Percentiles rank a stretch among this genome's conserved stretches.
Evolutionary conservation across 2,888 invertebrate genomes (phyloP).

Genomic region (Eustalomyia histrio): DNA sequence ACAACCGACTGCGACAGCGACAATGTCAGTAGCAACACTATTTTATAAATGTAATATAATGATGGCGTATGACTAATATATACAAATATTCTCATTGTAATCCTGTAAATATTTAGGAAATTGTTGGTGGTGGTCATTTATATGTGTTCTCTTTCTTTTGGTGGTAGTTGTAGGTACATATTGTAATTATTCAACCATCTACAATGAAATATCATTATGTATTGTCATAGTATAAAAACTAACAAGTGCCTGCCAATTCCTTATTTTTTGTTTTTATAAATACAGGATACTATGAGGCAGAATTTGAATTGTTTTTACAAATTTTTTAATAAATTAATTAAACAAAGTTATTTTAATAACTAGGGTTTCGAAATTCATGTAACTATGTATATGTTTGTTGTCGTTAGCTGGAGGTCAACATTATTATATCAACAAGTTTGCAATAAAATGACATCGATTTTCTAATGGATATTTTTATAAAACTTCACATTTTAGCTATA

Average conservation of each 20-base stretch:
- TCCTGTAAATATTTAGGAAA: slow-evolving; percentile 38
- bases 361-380: no score
- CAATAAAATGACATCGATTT: no score
- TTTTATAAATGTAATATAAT: slow-evolving; percentile 18
- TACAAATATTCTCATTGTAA: slow-evolving; percentile 36
- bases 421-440: no score
- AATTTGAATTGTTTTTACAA: background rate
- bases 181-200: slow-evolving; percentile 45
- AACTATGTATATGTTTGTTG: no score
- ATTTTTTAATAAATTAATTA: no score
- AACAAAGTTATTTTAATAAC: no score
- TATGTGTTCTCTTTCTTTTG: slow-evolving; percentile 11
- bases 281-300: background rate
- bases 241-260: background rate
- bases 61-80: slow-evolving; percentile 46
- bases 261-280: background rate
- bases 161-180: background rate
- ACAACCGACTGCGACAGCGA: slow-evolving; percentile 38
- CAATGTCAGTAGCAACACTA: slow-evolving; percentile 37
- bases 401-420: no score
- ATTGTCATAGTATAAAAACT: background rate
- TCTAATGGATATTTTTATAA: no score
- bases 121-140: slow-evolving; percentile 47
- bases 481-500: no score
- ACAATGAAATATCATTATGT: background rate